These are phyloP conservation scores for Leptothorax acervorum DNA, from an alignment of 2,888 invertebrate species.

Conservation along the genomic window DNA sequence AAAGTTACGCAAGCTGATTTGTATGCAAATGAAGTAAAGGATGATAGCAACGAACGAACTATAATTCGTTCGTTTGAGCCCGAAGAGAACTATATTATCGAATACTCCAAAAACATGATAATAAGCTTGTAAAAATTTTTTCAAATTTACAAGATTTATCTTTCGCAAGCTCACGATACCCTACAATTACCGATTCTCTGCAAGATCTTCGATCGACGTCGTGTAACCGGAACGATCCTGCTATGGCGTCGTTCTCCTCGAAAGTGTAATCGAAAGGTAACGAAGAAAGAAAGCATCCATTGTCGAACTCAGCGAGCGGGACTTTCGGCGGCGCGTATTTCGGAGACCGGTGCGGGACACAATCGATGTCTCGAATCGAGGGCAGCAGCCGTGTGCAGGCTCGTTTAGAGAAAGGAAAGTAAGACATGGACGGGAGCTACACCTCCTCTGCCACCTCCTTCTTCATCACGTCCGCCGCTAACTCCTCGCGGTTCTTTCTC, in stretches of 20 bases:
- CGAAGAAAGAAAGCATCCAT: conserved; percentile 26
- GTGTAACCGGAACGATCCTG: background rate
- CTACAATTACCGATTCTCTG: background rate
- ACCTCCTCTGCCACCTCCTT: conserved; percentile 54
- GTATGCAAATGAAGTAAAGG: background rate
- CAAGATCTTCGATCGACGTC: conserved; percentile 15
- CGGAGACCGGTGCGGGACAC: conserved; percentile 64
- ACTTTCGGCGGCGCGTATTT: conserved; percentile 62
- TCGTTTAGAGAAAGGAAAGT: conserved; percentile 79
- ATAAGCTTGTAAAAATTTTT: background rate
- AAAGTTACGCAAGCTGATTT: conserved; percentile 23
- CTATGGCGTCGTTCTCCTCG: background rate
- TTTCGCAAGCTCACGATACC: background rate
- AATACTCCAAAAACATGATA: background rate
- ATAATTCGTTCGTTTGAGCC: background rate
- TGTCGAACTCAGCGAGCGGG: conserved; percentile 46
- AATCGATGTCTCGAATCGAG: conserved; percentile 77
- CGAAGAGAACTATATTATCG: background rate
- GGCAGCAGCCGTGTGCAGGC: conserved; percentile 70
- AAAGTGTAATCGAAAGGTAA: conserved; percentile 24
- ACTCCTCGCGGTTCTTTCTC: conserved; percentile 59
- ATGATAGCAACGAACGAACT: background rate
- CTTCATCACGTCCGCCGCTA: conserved; percentile 56
- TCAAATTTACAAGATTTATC: background rate
- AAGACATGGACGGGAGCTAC: conserved; percentile 65